Conservation (phyloP, 2,797 vertebrate genomes). For the Myotis pilosus region DNA sequence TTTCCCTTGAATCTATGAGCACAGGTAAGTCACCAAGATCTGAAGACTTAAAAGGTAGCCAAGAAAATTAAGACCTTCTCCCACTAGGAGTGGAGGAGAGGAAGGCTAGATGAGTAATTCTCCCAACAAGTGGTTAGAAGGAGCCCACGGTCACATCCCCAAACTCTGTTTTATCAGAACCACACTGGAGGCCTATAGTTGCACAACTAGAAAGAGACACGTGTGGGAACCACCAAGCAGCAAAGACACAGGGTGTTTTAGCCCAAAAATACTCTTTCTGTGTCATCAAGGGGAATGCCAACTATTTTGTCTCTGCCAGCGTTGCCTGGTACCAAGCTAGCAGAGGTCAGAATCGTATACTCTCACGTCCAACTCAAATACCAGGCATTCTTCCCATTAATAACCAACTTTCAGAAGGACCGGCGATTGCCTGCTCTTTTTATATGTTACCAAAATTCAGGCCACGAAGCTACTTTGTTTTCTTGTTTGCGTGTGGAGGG, state of each 20-base stretch:
- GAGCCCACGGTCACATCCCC: neutral
- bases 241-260: neutral
- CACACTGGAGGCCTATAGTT: neutral
- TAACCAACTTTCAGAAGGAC: neutral
- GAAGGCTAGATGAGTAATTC: neutral
- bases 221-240: neutral
- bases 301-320: neutral
- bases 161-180: neutral
- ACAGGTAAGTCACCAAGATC: neutral
- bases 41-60: neutral
- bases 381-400: neutral
- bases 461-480: neutral
- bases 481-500: neutral
- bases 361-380: neutral
- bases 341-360: neutral
- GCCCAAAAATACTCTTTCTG: constrained; percentile 5
- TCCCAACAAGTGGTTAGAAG: rapidly evolving
- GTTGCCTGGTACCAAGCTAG: constrained; percentile 7
- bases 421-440: neutral
- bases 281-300: constrained; percentile 33
- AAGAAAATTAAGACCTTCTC: neutral
- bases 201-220: neutral
- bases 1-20: neutral
- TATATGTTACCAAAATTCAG: neutral
- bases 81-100: neutral